phyloP scores from a whole-genome alignment of 2,113 vertebrate species.

The Sturnus vulgaris region DNA sequence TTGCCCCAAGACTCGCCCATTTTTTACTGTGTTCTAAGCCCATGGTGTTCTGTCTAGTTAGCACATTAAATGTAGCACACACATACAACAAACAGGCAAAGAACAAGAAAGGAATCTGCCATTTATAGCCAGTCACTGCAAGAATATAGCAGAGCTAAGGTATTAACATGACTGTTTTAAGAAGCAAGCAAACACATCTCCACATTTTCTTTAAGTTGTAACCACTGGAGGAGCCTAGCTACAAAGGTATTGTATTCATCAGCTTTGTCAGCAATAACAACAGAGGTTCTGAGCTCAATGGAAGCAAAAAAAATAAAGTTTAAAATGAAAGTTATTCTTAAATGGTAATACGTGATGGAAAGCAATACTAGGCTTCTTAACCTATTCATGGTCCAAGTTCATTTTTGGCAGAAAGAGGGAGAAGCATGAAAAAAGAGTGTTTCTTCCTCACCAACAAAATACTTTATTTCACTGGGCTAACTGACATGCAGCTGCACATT shows the following conservation, averaged over 20 bases:
- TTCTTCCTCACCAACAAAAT: not conserved
- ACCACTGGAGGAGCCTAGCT: not conserved
- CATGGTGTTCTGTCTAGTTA: not conserved
- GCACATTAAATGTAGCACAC: not conserved
- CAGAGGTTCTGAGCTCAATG: not conserved
- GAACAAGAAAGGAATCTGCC: not conserved
- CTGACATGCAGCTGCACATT: not conserved
- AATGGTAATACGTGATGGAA: not conserved
- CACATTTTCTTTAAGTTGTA: not conserved
- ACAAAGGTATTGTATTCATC: not conserved
- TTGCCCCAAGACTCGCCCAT: not conserved
- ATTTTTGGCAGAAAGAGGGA: not conserved
- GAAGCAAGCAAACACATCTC: not conserved
- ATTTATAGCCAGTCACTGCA: not conserved
- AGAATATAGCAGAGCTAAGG: not conserved
- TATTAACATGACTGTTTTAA: not conserved
- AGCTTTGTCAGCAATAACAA: not conserved
- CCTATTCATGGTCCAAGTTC: not conserved
- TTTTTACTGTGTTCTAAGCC: not conserved
- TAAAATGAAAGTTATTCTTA: not conserved
- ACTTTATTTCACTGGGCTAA: not conserved
- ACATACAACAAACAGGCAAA: not conserved
- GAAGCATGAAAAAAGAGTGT: fast-evolving
- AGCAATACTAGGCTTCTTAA: not conserved
- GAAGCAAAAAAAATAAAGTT: not conserved